phyloP scores from a whole-genome alignment of 1,140 invertebrate genomes.

The Pristionchus pacificus region DNA sequence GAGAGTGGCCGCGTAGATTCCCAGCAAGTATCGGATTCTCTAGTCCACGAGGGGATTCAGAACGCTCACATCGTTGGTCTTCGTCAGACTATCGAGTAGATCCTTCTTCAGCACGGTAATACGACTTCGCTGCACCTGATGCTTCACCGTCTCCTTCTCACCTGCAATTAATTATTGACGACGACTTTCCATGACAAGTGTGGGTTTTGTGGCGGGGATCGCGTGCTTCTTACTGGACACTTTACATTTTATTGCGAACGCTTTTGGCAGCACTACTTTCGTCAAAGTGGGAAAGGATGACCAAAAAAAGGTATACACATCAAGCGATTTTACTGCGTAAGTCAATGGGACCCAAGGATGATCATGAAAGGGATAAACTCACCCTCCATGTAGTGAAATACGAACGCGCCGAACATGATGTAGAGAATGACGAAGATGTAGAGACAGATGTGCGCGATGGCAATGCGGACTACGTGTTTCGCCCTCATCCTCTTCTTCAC shows the following conservation, averaged over 20 bases:
- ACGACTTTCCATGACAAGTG: no score
- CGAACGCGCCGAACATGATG: slow-evolving; percentile 43
- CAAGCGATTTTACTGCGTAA: neutral
- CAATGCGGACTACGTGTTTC: slow-evolving; percentile 28
- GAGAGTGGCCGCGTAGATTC: no score
- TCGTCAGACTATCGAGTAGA: slow-evolving; percentile 18
- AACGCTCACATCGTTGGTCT: slow-evolving; percentile 22
- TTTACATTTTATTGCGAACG: slow-evolving; percentile 35
- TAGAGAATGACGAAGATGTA: slow-evolving; percentile 51
- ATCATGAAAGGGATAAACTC: no score
- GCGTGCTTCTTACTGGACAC: neutral
- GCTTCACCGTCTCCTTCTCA: slow-evolving; percentile 19
- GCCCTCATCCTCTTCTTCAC: slow-evolving; percentile 11
- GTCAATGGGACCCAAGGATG: slow-evolving; percentile 37
- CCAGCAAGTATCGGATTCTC: slow-evolving; percentile 10
- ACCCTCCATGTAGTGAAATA: slow-evolving; percentile 51
- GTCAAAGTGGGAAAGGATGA: no score
- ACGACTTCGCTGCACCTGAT: slow-evolving; percentile 16
- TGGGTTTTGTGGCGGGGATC: no score
- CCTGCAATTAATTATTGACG: no score
- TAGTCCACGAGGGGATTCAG: no score
- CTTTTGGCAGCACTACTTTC: no score
- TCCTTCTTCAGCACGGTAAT: slow-evolving; percentile 20
- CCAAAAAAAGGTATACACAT: no score
- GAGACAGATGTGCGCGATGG: slow-evolving; percentile 43